Evolutionary conservation across 2,113 vertebrate genomes (phyloP).

Genomic region (Oophaga pumilio): DNA sequence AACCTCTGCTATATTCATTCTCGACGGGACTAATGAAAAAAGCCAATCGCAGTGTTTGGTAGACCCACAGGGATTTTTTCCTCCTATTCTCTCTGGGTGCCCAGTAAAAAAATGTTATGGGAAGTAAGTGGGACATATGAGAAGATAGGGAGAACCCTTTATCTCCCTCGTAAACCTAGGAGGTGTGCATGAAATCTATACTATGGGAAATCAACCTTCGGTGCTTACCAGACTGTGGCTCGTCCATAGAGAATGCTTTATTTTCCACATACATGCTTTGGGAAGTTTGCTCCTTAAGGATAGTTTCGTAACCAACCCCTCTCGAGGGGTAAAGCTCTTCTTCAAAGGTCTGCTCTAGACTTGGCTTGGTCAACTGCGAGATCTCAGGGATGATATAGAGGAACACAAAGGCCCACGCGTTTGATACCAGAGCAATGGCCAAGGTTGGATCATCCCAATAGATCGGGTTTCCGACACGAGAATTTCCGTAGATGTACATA

Average conservation of each 20-base stretch:
- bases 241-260: slow-evolving; percentile 93
- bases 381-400: slow-evolving; percentile 84
- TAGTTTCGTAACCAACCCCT: slow-evolving; percentile 88
- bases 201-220: not conserved
- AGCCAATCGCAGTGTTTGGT: too few relatives aligned
- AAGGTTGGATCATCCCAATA: slow-evolving; percentile 89
- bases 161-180: not conserved
- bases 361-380: slow-evolving; percentile 71
- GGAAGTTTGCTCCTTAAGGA: slow-evolving; percentile 85
- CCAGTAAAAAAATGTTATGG: too few relatives aligned
- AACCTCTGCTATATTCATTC: too few relatives aligned
- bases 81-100: too few relatives aligned
- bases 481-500: slow-evolving; percentile 90
- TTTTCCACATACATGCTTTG: slow-evolving; percentile 92
- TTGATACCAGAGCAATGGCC: slow-evolving; percentile 86
- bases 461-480: slow-evolving; percentile 31
- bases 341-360: slow-evolving; percentile 67
- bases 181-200: not conserved
- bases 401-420: slow-evolving; percentile 84
- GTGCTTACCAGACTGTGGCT: slow-evolving; percentile 79
- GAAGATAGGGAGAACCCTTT: not conserved
- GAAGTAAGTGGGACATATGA: not conserved
- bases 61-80: too few relatives aligned
- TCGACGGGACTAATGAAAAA: too few relatives aligned
- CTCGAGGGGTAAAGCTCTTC: slow-evolving; percentile 76